phyloP scores from a whole-genome alignment of 2,888 invertebrate species.

The Gryllus longicercus region DNA sequence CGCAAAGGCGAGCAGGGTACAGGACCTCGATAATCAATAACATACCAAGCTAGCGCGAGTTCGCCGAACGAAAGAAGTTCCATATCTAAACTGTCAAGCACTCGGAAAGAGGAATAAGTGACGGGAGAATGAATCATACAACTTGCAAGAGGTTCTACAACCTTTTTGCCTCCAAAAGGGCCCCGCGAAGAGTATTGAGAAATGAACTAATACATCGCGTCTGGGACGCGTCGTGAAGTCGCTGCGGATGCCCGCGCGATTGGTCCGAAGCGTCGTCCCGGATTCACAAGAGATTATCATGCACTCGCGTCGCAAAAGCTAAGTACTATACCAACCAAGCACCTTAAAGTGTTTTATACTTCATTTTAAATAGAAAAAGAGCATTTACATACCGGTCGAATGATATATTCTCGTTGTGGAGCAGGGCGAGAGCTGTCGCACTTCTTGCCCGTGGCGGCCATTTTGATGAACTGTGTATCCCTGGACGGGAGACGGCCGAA shows the following conservation, averaged over 20 bases:
- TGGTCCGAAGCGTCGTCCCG: constrained; percentile 2
- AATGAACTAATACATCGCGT: background rate
- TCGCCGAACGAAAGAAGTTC: background rate
- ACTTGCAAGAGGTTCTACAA: too few species aligned
- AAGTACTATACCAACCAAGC: background rate
- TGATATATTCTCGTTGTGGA: constrained; percentile 37
- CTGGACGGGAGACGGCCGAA: constrained; percentile 11
- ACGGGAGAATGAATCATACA: too few species aligned
- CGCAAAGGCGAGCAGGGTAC: background rate
- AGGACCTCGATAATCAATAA: constrained; percentile 5
- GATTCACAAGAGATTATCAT: background rate
- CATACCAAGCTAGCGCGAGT: background rate
- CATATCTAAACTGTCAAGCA: background rate
- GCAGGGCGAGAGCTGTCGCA: constrained; percentile 32
- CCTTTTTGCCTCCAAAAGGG: too few species aligned
- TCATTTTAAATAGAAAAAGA: background rate
- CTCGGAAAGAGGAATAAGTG: too few species aligned
- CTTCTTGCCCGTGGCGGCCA: constrained; percentile 36
- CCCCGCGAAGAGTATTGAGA: too few species aligned
- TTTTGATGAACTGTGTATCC: constrained; percentile 33
- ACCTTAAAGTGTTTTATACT: background rate
- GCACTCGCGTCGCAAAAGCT: background rate
- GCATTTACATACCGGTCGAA: constrained; percentile 37
- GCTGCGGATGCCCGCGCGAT: constrained; percentile 3
- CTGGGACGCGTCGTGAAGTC: background rate